Evolutionary conservation across 2,113 vertebrate species (phyloP).

Genomic region (Neogobius melanostomus): DNA sequence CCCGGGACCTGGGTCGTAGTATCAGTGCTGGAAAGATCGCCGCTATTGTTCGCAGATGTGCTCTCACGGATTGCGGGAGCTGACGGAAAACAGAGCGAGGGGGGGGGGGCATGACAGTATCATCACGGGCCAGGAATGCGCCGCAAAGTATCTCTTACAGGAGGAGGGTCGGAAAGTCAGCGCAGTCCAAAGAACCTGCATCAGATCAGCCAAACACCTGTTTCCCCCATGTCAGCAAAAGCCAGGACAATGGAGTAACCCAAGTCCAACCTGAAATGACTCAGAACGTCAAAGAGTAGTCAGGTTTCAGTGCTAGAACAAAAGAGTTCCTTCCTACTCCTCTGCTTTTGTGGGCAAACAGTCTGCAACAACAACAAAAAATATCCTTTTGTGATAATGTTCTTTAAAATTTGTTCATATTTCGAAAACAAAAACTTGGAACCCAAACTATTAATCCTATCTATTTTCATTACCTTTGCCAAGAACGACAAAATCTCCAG

Average conservation of each 20-base stretch:
- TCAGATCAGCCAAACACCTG: neutral
- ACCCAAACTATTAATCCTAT: neutral
- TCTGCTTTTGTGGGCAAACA: neutral
- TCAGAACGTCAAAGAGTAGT: neutral
- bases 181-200: neutral
- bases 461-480: neutral
- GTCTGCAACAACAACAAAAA: neutral
- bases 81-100: constrained; percentile 32
- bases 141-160: constrained; percentile 1
- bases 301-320: neutral
- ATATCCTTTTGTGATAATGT: too few species aligned
- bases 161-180: neutral
- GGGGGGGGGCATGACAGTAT: constrained; percentile 19
- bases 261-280: neutral
- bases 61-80: constrained; percentile 39
- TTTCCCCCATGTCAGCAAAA: neutral
- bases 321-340: neutral
- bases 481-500: neutral
- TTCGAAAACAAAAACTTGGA: neutral
- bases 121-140: constrained; percentile 2
- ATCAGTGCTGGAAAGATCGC: constrained; percentile 42
- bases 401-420: neutral
- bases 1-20: constrained; percentile 30
- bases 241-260: neutral
- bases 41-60: constrained; percentile 29